These are phyloP conservation scores for Gymnocheta viridis DNA, from an alignment of 2,888 invertebrate species.

Conservation along the genomic window DNA sequence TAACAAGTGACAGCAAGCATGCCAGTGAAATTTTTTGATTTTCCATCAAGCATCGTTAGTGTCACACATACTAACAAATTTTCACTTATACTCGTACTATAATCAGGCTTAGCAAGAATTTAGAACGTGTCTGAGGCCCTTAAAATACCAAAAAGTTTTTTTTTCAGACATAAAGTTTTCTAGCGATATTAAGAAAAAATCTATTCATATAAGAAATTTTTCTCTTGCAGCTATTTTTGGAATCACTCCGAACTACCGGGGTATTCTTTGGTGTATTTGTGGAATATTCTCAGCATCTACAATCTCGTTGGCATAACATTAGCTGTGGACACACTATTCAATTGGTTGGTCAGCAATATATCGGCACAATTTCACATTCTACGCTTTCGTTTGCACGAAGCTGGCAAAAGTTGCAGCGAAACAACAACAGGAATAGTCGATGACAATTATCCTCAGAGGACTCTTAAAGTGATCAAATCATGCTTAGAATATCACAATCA, in stretches of 20 bases:
- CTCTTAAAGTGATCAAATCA: neutral
- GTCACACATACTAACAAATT: too few species aligned
- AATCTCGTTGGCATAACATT: slow-evolving; percentile 19
- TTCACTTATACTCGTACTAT: too few species aligned
- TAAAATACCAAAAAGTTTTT: too few species aligned
- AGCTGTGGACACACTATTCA: slow-evolving; percentile 52
- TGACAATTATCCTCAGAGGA: neutral
- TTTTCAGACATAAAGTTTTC: neutral
- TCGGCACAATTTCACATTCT: slow-evolving; percentile 50
- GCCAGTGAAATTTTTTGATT: too few species aligned
- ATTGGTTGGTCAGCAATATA: slow-evolving; percentile 60
- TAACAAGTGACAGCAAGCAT: too few species aligned
- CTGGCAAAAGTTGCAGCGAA: neutral
- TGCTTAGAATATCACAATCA: slow-evolving; percentile 39
- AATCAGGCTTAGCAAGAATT: too few species aligned
- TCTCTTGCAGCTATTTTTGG: slow-evolving; percentile 54
- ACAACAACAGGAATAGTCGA: neutral
- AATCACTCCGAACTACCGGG: slow-evolving; percentile 4
- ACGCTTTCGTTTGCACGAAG: slow-evolving; percentile 15
- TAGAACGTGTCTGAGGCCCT: too few species aligned
- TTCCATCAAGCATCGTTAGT: too few species aligned
- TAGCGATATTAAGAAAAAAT: too few species aligned
- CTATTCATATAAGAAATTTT: too few species aligned
- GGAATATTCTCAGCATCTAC: slow-evolving; percentile 43
- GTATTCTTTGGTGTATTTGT: slow-evolving; percentile 36